Percentiles rank a stretch among this genome's conserved stretches.
These are phyloP conservation scores for Actinopyga echinites DNA, from an alignment of 53 echinoderm and acorn worm species.

Conservation along the genomic window DNA sequence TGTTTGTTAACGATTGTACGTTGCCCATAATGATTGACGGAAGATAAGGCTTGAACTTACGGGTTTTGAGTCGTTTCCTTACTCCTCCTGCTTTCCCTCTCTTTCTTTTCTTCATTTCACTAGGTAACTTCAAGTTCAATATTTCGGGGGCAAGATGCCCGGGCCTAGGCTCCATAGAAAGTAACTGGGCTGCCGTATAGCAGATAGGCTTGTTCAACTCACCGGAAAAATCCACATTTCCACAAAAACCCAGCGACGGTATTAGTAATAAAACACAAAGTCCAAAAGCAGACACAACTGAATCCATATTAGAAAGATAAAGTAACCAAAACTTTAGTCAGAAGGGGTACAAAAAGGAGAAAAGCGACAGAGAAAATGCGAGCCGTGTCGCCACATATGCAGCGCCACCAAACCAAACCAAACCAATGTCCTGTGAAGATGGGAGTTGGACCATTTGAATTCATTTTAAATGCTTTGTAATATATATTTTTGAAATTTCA, in stretches of 20 bases:
- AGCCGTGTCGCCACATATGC: too few species aligned
- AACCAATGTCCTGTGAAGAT: too few species aligned
- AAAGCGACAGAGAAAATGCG: too few species aligned
- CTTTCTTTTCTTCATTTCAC: constrained; percentile 40
- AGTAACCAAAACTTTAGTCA: too few species aligned
- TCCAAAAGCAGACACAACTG: too few species aligned
- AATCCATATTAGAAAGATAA: too few species aligned
- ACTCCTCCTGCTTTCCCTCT: constrained; percentile 30
- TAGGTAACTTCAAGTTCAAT: constrained; percentile 2
- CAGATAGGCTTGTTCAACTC: constrained; percentile 4
- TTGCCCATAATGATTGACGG: constrained; percentile 28
- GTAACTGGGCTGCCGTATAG: constrained; percentile 16
- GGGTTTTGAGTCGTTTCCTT: constrained; percentile 21
- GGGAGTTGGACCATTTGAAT: too few species aligned
- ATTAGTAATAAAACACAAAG: too few species aligned
- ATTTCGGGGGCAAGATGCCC: neutral
- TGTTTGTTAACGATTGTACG: constrained; percentile 24
- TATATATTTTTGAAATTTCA: too few species aligned
- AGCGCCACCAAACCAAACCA: too few species aligned
- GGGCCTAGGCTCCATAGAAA: constrained; percentile 19
- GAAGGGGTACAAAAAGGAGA: too few species aligned
- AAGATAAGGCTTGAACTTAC: constrained; percentile 32
- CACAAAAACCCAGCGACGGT: neutral
- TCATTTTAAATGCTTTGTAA: too few species aligned
- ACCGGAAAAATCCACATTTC: neutral